Conservation (phyloP, 2,797 vertebrate genomes). For the Meda fulgida region DNA sequence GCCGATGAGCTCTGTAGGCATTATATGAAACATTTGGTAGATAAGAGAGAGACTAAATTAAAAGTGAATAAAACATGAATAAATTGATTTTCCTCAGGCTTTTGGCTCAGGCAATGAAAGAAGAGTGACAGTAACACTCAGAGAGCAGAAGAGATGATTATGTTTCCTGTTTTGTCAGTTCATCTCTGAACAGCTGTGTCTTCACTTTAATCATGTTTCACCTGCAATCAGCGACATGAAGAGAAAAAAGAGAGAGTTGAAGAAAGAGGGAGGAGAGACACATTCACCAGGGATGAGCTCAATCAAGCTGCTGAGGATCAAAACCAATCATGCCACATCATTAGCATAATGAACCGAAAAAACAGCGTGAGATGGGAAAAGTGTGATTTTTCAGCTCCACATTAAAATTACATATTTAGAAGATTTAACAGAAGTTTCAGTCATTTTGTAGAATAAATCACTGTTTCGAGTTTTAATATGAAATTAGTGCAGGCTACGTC, state of each 20-base stretch:
- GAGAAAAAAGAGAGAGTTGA: slow-evolving; percentile 10
- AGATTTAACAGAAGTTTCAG: not conserved
- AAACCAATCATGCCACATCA: slow-evolving; percentile 69
- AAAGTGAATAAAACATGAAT: slow-evolving; percentile 30
- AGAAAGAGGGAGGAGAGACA: slow-evolving; percentile 6
- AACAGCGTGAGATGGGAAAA: slow-evolving; percentile 22
- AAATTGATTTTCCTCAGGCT: not conserved
- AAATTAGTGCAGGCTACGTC: not conserved
- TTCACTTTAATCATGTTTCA: slow-evolving; percentile 62
- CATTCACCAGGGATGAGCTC: slow-evolving; percentile 61
- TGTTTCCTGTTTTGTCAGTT: slow-evolving; percentile 56
- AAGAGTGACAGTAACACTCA: slow-evolving; percentile 40
- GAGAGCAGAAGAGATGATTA: slow-evolving; percentile 45
- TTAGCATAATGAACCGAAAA: slow-evolving; percentile 59
- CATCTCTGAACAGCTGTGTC: slow-evolving; percentile 58
- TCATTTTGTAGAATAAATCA: not conserved
- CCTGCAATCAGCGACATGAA: slow-evolving; percentile 58
- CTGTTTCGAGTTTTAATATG: not conserved
- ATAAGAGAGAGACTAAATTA: slow-evolving; percentile 22
- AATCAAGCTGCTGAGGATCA: slow-evolving; percentile 65
- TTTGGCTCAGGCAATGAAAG: not conserved
- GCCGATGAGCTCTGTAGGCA: not conserved
- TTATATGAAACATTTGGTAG: not conserved
- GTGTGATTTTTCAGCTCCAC: slow-evolving; percentile 25
- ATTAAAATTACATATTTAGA: slow-evolving; percentile 12